Evolutionary conservation across 2,797 vertebrate genomes (phyloP), one percentile per base, ranked within the genome.

Genomic region (Enteromius mattozi): DNA sequence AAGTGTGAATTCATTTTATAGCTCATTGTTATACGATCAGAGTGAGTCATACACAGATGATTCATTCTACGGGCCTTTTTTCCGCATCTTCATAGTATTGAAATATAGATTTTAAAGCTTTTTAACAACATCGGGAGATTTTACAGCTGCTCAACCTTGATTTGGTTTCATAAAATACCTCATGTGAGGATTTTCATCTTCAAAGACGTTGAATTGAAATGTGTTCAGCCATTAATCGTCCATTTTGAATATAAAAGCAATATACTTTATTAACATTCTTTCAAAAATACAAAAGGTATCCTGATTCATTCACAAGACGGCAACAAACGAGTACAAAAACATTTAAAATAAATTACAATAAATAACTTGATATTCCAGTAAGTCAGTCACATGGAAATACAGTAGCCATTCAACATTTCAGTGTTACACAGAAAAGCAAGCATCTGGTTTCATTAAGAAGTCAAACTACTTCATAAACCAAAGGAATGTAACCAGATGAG

Each of bases 371-470:
- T 47, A 65, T 21, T 33, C 35, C 37, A 78, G 17, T 59, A 76
- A 42, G 8, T 74, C 83, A 35, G 51, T 21, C 14, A 86, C n/a
- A 24, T 89, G 90, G 92, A 93, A 74, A 91, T 91, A 94, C 4
- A 88, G 85, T 63, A 79, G 86, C 6, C 69, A 91, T 93, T 92
- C 89, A 91, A 92, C 91, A 92, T 33, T 63, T 24, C 71, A 84
- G 30, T 61, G 54, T 75, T 24, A 33, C 12, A 66, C 79, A 82
- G n/a, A 9, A 8, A 72, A 66, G 71, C 30, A 76, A 47, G 63
- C 76, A 27, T 80, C 78, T 80, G 78, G 49, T 49, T 24, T 77
- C 37, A 4, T 17, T 51, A 68, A 84, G 81, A 54, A 75, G 63
- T 8, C 76, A 76, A 77, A 1, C 45, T 56, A 45, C 83, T 84